Conservation (phyloP, 2,797 vertebrate species). For the Anguilla megastoma region DNA sequence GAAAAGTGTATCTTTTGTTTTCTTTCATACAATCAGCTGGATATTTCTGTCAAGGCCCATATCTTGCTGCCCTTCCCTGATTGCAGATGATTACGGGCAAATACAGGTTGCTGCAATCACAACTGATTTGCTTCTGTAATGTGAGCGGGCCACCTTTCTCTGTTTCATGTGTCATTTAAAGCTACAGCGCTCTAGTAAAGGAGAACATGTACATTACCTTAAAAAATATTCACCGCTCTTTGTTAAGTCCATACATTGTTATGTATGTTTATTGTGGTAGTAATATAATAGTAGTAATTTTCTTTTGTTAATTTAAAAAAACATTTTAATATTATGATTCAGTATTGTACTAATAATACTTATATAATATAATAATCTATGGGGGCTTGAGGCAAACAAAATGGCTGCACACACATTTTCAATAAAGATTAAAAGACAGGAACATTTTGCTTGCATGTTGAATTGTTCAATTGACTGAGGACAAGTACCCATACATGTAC, state of each 20-base stretch:
- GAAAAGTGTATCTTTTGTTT: background rate
- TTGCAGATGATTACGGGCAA: background rate
- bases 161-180: background rate
- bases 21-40: background rate
- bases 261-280: too few species aligned
- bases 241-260: too few species aligned
- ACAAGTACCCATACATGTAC: too few species aligned
- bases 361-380: background rate
- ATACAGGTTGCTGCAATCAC: background rate
- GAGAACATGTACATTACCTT: background rate
- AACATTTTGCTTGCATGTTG: background rate
- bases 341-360: too few species aligned
- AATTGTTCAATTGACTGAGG: too few species aligned
- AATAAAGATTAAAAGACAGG: background rate
- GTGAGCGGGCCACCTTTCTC: background rate
- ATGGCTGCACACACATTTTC: background rate
- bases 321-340: too few species aligned
- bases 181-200: background rate
- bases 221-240: too few species aligned
- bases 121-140: background rate
- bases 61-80: background rate
- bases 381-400: background rate
- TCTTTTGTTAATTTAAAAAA: too few species aligned
- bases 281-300: too few species aligned
- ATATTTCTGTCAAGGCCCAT: background rate